Conservation (phyloP, 2,797 vertebrate species). For the Phataginus tricuspis region DNA sequence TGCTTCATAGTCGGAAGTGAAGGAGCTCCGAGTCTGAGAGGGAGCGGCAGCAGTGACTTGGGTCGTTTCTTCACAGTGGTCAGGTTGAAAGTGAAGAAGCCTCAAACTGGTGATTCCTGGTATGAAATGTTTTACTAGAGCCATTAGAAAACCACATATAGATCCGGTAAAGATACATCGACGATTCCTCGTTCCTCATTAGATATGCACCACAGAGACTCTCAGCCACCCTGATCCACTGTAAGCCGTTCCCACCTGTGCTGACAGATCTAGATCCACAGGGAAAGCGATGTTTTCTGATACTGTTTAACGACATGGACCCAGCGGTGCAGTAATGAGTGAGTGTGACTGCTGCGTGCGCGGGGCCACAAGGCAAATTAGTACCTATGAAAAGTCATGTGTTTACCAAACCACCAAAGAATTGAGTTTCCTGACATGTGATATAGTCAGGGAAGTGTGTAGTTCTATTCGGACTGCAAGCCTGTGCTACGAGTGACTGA, state of each 20-base stretch:
- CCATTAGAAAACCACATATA: neutral
- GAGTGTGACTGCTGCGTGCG: too few species aligned
- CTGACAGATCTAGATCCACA: neutral
- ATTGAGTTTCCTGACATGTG: neutral
- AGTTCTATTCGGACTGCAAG: neutral
- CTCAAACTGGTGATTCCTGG: neutral
- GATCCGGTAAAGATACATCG: neutral
- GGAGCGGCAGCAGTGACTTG: fast-evolving
- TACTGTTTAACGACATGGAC: too few species aligned
- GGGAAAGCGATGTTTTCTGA: neutral
- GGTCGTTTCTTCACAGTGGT: neutral
- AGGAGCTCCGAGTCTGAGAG: neutral
- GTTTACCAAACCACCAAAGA: neutral
- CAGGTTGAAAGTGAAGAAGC: neutral
- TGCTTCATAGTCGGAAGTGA: neutral
- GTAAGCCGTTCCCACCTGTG: fast-evolving
- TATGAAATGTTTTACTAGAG: neutral
- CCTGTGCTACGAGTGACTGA: too few species aligned
- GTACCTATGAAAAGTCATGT: fast-evolving
- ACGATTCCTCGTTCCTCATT: neutral
- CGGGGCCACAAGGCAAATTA: neutral
- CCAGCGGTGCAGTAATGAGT: too few species aligned
- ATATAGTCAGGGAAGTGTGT: neutral
- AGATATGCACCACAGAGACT: fast-evolving
- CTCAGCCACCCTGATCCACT: neutral